Evolutionary conservation across 2,113 vertebrate species (phyloP), one percentile per base, ranked within the genome.

Genomic region (Lampris incognitus): DNA sequence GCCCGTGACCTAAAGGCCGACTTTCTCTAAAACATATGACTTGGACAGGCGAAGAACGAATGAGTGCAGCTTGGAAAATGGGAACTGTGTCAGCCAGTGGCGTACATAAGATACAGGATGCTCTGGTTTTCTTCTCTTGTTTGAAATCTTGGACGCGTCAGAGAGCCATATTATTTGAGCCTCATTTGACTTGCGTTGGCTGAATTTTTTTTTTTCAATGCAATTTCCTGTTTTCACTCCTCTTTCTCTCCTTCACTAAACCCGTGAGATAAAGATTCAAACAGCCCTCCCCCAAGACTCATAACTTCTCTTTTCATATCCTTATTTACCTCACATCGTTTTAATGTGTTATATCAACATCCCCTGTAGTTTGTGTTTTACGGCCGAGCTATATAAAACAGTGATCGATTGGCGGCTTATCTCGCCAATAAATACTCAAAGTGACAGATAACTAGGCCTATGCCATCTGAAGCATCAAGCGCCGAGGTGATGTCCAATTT

Each of bases 21-120:
- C 37, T 74, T 80, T 54, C 68, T 71, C 78, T 73, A 70, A 77
- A 86, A 81, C 72, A 72, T 51, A 50, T 10, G 9, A 76, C 78
- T 76, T 54, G 6, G 5, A 63, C 52, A 69, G 5, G 37, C 8
- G 6, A 9, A 9, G 2, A 63, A 58, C 36, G 48, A 62, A 58
- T 10, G 50, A 54, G 39, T 54, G 51, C 42, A 55, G 8, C 51
- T 36, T 75, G 71, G 75, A 81, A 72, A 84, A 61, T 69, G 49
- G 40, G 11, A 79, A 73, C 63, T 54, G n/a, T 49, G 71, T 55
- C 66, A 78, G 61, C 66, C 38, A 8, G 63, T 44, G 66, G 66
- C 74, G 69, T 58, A 0, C 58, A 70, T 13, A 49, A 52, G 56
- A 72, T 66, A 55, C 36, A 13, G 42, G 5, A 38, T 42, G 36